Base-by-base conservation (phyloP, 2,888 invertebrate species). In the Falcaria lacertinaria region DNA sequence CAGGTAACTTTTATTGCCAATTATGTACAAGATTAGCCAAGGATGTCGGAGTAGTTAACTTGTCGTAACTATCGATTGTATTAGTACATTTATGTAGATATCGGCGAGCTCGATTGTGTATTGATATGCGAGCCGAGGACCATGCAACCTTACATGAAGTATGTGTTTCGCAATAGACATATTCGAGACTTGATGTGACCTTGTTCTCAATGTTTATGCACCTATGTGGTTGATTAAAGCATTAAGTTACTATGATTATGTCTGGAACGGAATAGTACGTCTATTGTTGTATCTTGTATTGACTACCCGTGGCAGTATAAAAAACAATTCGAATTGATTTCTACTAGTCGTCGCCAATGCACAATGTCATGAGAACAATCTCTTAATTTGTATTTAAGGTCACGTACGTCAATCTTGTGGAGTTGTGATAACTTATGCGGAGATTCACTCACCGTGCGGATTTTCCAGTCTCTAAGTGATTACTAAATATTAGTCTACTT, bases 131-230 rank as follows among this genome's bases (percentile, higher is more conserved):
- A 49, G 45, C 44, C 53, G 48, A 50, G 41, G 38, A 47, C 38
- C 43, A 56, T 45, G 41, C 45, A 56, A 44, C 47, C 52, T 54
- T 44, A 51, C 48, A 50, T 33, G 47, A 53, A 48, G 46, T 52
- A 52, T 35, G 46, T 45, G 49, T 71, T 69, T 60, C 60, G 53
- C 60, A 71, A 71, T 61, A 37, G 46, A 52, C 39, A 54, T 43
- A 52, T 35, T 46, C 51, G 47, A 58, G 54, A 52, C 52, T 50
- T 52, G 50, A 35, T 38, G 43, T 48, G 61, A 54, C 76, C 76
- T 76, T 71, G 76, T 74, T 60, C 74, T 49, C 66, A 61, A 69
- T 74, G 49, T 49, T 41, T 47, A 53, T 43, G 57, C 64, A 69
- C 64, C 68, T 59, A 28, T 11, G 28, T 28, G 63, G 54, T 28